These are phyloP conservation scores for Montipora efflorescens DNA, from an alignment of 64 coral and sea anemone genomes.

Conservation along the genomic window DNA sequence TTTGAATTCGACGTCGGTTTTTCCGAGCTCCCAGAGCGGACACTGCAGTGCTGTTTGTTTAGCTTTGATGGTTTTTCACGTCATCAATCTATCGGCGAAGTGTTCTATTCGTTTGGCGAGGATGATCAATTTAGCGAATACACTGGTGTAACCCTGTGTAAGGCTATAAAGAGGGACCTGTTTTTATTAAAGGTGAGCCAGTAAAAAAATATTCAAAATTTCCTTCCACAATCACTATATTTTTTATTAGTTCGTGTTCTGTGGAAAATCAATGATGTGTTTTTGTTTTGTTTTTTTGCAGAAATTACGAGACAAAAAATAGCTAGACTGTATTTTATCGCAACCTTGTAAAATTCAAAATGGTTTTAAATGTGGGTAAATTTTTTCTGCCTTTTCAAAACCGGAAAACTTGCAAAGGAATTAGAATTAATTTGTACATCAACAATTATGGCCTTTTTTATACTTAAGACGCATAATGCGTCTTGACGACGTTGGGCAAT, in stretches of 20 bases:
- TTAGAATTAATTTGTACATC: no score
- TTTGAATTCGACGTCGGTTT: constrained; percentile 88
- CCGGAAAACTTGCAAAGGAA: no score
- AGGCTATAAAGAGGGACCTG: constrained; percentile 78
- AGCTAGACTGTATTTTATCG: no score
- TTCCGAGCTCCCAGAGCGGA: constrained; percentile 82
- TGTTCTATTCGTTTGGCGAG: constrained; percentile 90
- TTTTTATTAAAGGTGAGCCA: constrained; percentile 74
- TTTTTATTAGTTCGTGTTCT: neutral
- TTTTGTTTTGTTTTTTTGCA: no score
- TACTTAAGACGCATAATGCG: no score
- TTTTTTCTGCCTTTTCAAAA: no score
- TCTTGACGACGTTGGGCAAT: no score
- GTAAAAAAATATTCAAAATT: neutral
- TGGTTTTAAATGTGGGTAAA: no score
- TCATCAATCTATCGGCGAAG: constrained; percentile 79
- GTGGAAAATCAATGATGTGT: neutral
- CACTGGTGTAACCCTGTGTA: constrained; percentile 25
- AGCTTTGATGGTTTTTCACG: constrained; percentile 91
- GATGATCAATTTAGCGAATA: constrained; percentile 75
- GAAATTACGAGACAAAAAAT: no score
- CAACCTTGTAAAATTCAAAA: no score
- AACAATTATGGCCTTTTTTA: no score
- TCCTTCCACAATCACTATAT: neutral
- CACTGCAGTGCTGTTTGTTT: constrained; percentile 81